Evolutionary conservation across 2,797 vertebrate genomes (phyloP), one percentile per base, ranked within the genome.

Genomic region (Cryptoblepharus egeriae): DNA sequence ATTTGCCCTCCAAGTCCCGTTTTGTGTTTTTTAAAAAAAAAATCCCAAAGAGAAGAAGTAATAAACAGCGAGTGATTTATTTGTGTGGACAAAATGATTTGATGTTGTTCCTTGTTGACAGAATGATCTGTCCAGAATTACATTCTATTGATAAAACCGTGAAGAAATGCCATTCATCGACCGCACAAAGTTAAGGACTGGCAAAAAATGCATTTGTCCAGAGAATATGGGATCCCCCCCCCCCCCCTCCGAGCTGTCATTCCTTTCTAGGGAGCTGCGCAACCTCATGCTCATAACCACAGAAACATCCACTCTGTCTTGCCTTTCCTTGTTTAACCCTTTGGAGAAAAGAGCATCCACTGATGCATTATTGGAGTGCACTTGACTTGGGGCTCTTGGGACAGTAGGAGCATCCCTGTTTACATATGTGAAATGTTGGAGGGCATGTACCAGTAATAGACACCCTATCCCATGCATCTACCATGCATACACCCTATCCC

Each of bases 111-210:
- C 84, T 88, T 91, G 87, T 77, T 93, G 94, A 93, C 93, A 95
- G 91, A 91, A 87, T 93, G 94, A 90, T 93, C 90, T 90, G 83
- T 76, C 84, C 84, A 86, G 86, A 93, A 94, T 89, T 92, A 88
- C 89, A 86, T 91, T 92, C 86, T 91, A 91, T 92, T 94, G 94
- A 93, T 95, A 95, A 95, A 95, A 94, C 88, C 83, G 71, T 92
- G 90, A 93, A 92, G 92, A 90, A 95, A 94, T 92, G 91, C 69
- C 92, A 88, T 92, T 93, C 79, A 63, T 90, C 24, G 78, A 92
- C 85, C 88, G 82, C 80, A 91, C 79, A 81, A 94, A 94, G 89
- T 92, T 92, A 94, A 86, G 86, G 83, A 85, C 88, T 87, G 88
- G 81, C 63, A 83, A 75, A 88, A 94, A 94, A 92, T 89, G 39